A percentile compares a stretch with the other conserved stretches of the same genome.
phyloP scores from a whole-genome alignment of 2,113 vertebrate genomes.

The Lichenostomus cassidix region DNA sequence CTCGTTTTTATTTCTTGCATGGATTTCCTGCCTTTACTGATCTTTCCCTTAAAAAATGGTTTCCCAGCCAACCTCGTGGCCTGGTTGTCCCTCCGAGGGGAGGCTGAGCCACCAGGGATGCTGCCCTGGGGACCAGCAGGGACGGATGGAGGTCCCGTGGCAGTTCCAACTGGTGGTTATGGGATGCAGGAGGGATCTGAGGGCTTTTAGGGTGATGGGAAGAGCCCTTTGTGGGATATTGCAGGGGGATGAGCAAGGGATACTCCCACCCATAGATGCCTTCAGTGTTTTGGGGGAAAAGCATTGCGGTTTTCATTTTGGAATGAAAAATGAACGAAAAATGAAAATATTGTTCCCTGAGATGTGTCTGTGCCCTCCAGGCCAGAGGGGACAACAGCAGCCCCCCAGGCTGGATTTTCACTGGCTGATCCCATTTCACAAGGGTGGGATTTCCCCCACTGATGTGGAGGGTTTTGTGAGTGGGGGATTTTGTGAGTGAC shows the following conservation, averaged over 20 bases:
- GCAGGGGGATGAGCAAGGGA: neutral
- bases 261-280: neutral
- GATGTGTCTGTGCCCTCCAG: neutral
- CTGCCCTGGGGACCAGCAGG: neutral
- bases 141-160: neutral
- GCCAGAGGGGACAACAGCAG: neutral
- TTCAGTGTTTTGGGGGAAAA: neutral
- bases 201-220: neutral
- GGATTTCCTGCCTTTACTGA: neutral
- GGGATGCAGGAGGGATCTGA: neutral
- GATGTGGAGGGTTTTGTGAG: neutral
- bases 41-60: neutral
- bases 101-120: fast-evolving
- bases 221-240: neutral
- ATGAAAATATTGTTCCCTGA: neutral
- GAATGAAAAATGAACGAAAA: neutral
- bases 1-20: fast-evolving
- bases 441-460: neutral
- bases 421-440: neutral
- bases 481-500: too few species aligned
- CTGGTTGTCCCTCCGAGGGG: neutral
- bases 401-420: neutral
- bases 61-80: neutral
- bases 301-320: neutral
- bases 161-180: fast-evolving